Conservation (phyloP, 2,797 vertebrate genomes). For the Scomberomorus guttatus region DNA sequence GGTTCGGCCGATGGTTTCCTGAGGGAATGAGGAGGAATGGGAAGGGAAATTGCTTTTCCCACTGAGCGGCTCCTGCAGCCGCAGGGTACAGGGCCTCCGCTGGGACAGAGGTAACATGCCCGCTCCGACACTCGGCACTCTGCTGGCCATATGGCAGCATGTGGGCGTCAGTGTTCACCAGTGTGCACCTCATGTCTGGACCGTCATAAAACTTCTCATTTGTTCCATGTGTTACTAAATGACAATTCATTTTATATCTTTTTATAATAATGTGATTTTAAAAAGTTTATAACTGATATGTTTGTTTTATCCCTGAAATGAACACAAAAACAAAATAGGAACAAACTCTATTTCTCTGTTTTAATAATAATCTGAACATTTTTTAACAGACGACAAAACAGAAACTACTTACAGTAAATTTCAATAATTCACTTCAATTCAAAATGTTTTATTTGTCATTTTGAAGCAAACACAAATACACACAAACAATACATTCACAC, state of each 20-base stretch:
- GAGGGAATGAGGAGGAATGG: conserved; percentile 53
- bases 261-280: background rate
- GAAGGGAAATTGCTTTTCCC: conserved; percentile 50
- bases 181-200: conserved; percentile 20
- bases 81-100: conserved; percentile 64
- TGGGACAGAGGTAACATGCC: conserved; percentile 53
- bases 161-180: conserved; percentile 47
- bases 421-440: background rate
- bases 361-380: background rate
- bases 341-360: background rate
- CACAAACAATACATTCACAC: background rate
- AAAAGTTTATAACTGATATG: background rate
- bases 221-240: background rate
- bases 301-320: too few relatives aligned
- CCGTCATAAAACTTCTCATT: conserved; percentile 33
- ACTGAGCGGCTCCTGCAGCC: conserved; percentile 47
- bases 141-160: conserved; percentile 73
- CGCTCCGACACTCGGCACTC: conserved; percentile 56
- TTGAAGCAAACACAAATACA: background rate
- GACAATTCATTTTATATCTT: background rate
- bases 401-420: background rate
- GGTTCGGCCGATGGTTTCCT: conserved; percentile 37
- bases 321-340: background rate
- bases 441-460: background rate
- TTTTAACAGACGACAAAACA: background rate